Base-by-base conservation (phyloP, 1,140 invertebrate genomes). In the Trinorchestia longiramus region DNA sequence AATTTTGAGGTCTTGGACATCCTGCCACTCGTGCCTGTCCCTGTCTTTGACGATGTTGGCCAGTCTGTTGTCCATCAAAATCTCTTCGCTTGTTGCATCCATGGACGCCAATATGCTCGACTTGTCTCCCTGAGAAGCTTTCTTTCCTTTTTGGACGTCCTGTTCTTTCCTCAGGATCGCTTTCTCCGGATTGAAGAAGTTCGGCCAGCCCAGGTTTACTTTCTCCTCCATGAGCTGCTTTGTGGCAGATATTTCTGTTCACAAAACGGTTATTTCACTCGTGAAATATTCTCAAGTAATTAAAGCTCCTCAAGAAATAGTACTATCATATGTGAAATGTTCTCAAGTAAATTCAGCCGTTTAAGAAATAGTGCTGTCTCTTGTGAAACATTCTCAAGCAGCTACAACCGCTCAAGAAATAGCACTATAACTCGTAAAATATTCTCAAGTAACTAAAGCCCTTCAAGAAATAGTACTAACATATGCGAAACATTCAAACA, bases 141-240 rank as follows among this genome's bases (percentile, higher is more conserved):
- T 92, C 40, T 95, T 90, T 0, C 47, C 90, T 41, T 96, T 96
- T 36, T 43, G 42, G 53, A 95, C 96, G 6, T 53, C 45, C n/a
- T 87, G 53, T 43, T 96, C 96, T 77, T 96, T 95, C 42, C 96
- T 43, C 87, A 96, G 95, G 91, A 96, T 96, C 19, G 96, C 96
- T 95, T 96, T 96, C 95, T 96, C 96, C 0, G 96, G 96, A 42
- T 96, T 96, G 95, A 96, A 96, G 44, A 96, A 96, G 45, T 96
- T 96, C 36, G 96, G 96, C 96, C 96, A 96, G 40, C 96, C 96
- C 57, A 96, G 96, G 45, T 96, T 96, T 28, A 96, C 96, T 47
- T 96, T 96, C 42, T 96, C 92, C 15, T 96, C 96, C 77, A 95
- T 95, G 40, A 96, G 45, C 28, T 77, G 87, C 53, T 95, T 77